Evolutionary conservation across 2,113 vertebrate species (phyloP), one percentile per base, ranked within the genome.

Genomic region (Rhinichthys klamathensis): DNA sequence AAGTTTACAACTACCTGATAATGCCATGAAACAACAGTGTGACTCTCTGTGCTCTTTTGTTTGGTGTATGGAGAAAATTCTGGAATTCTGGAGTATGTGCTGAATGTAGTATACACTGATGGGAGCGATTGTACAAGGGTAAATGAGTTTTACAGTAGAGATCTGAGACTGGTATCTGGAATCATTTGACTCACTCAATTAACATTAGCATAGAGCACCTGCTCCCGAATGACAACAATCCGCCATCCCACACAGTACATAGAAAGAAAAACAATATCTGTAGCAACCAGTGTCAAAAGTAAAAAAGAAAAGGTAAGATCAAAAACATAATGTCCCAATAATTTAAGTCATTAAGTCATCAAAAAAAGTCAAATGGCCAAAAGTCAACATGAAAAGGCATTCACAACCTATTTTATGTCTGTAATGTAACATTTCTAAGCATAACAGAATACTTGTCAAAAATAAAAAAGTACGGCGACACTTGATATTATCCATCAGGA

Each of bases 131-230:
- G 87, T 78, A 85, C 88, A 63, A 89, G 91, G 89, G 82, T 90
- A 92, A 88, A 90, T 91, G 87, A 83, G 88, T 92, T 92, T 93
- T 92, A 92, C 90, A 89, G 83, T 89, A 80, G 82, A 84, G 88
- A 91, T 90, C 89, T 88, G 90, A 90, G 83, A 91, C 92, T 92
- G 80, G 90, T 94, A 93, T 92, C 90, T 91, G 85, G 89, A 90
- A 94, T 93, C 90, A 93, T 92, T 93, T 51, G 91, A 91, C 90
- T 92, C 85, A 89, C 92, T 92, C 92, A 93, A 94, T 95, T 95
- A 95, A 91, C 89, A 93, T 89, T 92, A 92, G 82, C 91, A 91
- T 84, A 84, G 88, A 92, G 91, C 95, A 94, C 92, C 93, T 95
- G 94, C 92, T 93, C 49, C 63, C n/a, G 80, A 87, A 90, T 89